Conservation (phyloP, 2,113 vertebrate species). For the Otolemur garnettii region DNA sequence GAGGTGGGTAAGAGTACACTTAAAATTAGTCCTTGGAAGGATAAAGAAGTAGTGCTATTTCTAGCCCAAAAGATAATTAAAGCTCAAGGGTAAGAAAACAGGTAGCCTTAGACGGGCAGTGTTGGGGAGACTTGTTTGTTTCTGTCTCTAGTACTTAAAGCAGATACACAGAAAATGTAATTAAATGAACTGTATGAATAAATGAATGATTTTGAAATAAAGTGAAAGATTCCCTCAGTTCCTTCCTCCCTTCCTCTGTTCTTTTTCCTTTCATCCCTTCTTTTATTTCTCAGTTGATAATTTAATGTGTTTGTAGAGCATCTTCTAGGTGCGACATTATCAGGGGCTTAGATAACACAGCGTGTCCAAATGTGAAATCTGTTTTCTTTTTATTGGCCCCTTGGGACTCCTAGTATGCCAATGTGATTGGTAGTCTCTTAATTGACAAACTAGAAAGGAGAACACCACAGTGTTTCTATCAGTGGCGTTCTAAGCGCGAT, state of each 20-base stretch:
- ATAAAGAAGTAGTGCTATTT: neutral
- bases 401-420: neutral
- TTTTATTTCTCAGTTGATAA: neutral
- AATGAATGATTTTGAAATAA: neutral
- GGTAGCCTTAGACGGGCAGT: neutral
- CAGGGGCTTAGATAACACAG: neutral
- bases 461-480: neutral
- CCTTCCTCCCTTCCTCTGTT: fast-evolving
- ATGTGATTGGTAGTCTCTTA: neutral
- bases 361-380: neutral
- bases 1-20: neutral
- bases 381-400: neutral
- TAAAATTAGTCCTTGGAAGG: conserved; percentile 35
- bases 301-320: neutral
- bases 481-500: neutral
- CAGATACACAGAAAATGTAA: neutral
- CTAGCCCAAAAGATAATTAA: neutral
- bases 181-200: neutral
- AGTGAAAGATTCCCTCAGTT: neutral
- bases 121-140: neutral
- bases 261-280: neutral
- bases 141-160: neutral
- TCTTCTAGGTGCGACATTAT: neutral
- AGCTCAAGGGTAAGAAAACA: neutral
- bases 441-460: neutral